A percentile compares a stretch with the other conserved stretches of the same genome.
Conservation (phyloP, 2,113 vertebrate species). For the Ovis canadensis region DNA sequence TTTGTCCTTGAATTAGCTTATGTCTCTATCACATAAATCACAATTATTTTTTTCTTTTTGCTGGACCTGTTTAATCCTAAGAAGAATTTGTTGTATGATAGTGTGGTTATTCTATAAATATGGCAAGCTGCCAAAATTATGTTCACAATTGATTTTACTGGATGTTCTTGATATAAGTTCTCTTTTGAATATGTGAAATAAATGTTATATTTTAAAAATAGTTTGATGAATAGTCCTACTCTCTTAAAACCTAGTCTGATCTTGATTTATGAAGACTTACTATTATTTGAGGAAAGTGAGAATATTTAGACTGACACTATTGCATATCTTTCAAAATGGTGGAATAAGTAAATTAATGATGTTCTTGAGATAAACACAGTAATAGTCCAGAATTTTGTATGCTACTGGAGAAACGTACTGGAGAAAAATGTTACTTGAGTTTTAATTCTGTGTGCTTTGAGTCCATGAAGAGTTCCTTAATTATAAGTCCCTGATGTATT, state of each 20-base stretch:
- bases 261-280: slow-evolving; percentile 37
- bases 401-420: neutral
- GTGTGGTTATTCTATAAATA: slow-evolving; percentile 19
- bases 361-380: neutral
- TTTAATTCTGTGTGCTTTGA: neutral
- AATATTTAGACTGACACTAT: slow-evolving; percentile 36
- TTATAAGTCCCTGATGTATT: neutral
- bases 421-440: slow-evolving; percentile 2
- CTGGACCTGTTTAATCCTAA: neutral
- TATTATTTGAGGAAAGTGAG: slow-evolving; percentile 17
- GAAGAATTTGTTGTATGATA: neutral
- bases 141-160: slow-evolving; percentile 50
- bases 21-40: neutral
- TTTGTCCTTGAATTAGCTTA: neutral
- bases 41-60: neutral
- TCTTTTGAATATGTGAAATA: slow-evolving; percentile 58
- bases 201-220: slow-evolving; percentile 48
- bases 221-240: slow-evolving; percentile 31
- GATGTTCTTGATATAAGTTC: slow-evolving; percentile 30
- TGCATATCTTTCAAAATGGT: neutral
- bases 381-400: neutral
- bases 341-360: neutral
- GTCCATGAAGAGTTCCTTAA: neutral
- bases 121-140: neutral
- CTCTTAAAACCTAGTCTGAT: slow-evolving; percentile 44